Percentiles rank a stretch among this genome's conserved stretches.
phyloP scores from a whole-genome alignment of 92 coral and sea anemone species.

The Phymanthus crucifer region DNA sequence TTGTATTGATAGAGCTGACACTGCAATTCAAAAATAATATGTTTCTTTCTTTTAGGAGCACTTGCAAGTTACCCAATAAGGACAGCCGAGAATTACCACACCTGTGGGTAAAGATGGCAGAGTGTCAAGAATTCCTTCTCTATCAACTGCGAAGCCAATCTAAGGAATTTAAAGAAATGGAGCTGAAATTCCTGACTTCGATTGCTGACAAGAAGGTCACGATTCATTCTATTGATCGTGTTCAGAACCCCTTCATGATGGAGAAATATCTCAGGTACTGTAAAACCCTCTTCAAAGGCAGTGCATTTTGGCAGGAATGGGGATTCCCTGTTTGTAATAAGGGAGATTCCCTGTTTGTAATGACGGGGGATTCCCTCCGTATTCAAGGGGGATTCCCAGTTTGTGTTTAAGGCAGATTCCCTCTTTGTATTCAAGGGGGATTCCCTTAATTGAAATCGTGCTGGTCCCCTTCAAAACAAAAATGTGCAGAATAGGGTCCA shows the following conservation, averaged over 20 bases:
- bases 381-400: neutral
- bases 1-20: too few species aligned
- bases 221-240: conserved; percentile 51
- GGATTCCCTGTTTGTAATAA: neutral
- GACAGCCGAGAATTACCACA: conserved; percentile 25
- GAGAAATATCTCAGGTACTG: conserved; percentile 53
- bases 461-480: too few species aligned
- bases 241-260: conserved; percentile 71
- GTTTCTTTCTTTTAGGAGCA: neutral
- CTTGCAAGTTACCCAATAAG: conserved; percentile 7
- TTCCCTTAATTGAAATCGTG: neutral
- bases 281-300: neutral
- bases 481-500: neutral
- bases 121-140: conserved; percentile 25
- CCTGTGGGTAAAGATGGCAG: conserved; percentile 46
- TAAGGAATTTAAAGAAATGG: conserved; percentile 42
- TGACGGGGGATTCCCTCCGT: neutral
- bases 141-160: conserved; percentile 22
- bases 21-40: too few species aligned
- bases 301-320: neutral
- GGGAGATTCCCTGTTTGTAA: neutral
- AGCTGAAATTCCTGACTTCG: conserved; percentile 28
- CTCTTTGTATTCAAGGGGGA: neutral
- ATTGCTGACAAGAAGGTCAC: conserved; percentile 37
- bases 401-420: neutral